Evolutionary conservation across 1,140 invertebrate genomes (phyloP).

Genomic region (Drosophila virilis): DNA sequence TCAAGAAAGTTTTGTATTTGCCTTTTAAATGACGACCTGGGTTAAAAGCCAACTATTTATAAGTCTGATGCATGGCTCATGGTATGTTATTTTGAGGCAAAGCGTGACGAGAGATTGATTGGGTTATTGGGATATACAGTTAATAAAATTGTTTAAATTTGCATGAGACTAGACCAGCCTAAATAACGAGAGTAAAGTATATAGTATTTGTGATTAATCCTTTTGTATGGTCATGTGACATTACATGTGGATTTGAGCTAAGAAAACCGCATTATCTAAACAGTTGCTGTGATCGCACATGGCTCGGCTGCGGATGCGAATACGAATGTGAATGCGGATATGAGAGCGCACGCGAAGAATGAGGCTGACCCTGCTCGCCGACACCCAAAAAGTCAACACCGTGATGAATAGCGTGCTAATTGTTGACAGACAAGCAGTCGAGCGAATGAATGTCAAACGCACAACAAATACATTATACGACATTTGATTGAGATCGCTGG

Average conservation of each 20-base stretch:
- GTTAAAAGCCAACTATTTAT: constrained; percentile 54
- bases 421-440: constrained; percentile 79
- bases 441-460: constrained; percentile 75
- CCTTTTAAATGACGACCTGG: constrained; percentile 62
- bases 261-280: constrained; percentile 52
- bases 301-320: not conserved
- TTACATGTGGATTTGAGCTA: constrained; percentile 21
- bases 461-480: constrained; percentile 55
- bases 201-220: constrained; percentile 14
- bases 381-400: constrained; percentile 53
- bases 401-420: constrained; percentile 84
- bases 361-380: constrained; percentile 33
- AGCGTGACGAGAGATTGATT: constrained; percentile 24
- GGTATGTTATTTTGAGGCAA: not conserved
- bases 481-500: constrained; percentile 73
- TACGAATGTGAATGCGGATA: constrained; percentile 17
- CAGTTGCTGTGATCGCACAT: constrained; percentile 8
- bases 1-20: constrained; percentile 64
- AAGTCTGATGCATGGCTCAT: constrained; percentile 19
- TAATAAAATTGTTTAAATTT: not conserved
- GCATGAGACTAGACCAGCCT: not conserved
- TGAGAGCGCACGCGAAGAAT: constrained; percentile 12
- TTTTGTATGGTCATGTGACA: not conserved
- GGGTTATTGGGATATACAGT: not conserved
- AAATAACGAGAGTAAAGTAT: too few species aligned